Evolutionary conservation across 2,113 vertebrate genomes (phyloP).

Genomic region (Phycodurus eques): DNA sequence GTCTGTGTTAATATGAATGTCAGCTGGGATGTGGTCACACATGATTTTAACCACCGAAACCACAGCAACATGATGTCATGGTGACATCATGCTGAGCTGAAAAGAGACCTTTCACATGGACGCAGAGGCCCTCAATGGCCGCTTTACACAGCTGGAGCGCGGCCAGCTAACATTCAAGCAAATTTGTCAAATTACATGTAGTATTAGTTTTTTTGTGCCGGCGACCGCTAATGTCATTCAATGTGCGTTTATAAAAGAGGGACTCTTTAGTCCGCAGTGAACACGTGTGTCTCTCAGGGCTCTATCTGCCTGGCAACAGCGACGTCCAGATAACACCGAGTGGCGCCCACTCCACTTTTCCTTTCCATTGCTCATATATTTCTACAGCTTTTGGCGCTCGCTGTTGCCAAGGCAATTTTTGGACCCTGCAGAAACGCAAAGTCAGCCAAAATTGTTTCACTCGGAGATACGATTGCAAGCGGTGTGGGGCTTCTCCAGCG

Average conservation of each 20-base stretch:
- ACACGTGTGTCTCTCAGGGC: slow-evolving; percentile 20
- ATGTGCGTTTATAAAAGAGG: background rate
- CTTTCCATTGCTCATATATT: slow-evolving; percentile 61
- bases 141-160: slow-evolving; percentile 1
- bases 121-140: background rate
- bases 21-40: slow-evolving; percentile 11
- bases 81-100: slow-evolving; percentile 4
- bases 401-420: slow-evolving; percentile 62
- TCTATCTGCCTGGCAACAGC: slow-evolving; percentile 60
- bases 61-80: slow-evolving; percentile 8
- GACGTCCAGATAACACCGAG: slow-evolving; percentile 58
- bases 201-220: background rate
- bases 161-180: background rate
- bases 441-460: slow-evolving; percentile 40
- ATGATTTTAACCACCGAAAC: slow-evolving; percentile 3
- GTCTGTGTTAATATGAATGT: slow-evolving; percentile 5
- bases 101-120: slow-evolving; percentile 11
- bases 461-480: slow-evolving; percentile 55
- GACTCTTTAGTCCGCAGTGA: slow-evolving; percentile 13
- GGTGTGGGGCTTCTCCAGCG: slow-evolving; percentile 50
- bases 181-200: slow-evolving; percentile 4
- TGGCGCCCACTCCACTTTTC: slow-evolving; percentile 56
- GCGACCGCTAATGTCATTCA: background rate
- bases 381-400: slow-evolving; percentile 53
- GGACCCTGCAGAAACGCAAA: slow-evolving; percentile 40